Evolutionary conservation across 2,113 vertebrate genomes (phyloP).

Genomic region (Thryonomys swinderianus): DNA sequence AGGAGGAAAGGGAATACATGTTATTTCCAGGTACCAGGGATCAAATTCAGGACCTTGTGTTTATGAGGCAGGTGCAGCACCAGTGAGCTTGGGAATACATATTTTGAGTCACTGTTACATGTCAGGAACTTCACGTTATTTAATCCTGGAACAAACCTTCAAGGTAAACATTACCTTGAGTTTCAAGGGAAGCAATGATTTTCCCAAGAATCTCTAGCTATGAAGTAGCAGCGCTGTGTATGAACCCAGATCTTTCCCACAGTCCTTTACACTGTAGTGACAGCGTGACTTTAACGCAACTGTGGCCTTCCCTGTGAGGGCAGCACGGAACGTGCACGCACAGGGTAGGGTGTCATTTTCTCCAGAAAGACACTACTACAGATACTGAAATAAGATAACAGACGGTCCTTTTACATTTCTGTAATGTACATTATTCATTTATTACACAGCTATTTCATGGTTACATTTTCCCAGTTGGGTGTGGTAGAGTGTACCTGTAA

Average conservation of each 20-base stretch:
- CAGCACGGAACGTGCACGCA: background rate
- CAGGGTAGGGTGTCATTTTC: background rate
- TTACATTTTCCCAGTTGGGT: background rate
- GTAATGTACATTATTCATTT: background rate
- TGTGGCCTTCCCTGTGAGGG: background rate
- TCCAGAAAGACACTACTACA: background rate
- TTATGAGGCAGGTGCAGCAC: too few relatives aligned
- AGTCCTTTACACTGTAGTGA: slow-evolving; percentile 16
- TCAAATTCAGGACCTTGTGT: too few relatives aligned
- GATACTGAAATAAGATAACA: background rate
- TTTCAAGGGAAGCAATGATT: background rate
- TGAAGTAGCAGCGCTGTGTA: background rate
- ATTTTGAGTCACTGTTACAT: background rate
- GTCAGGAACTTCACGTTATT: background rate
- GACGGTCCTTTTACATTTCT: slow-evolving; percentile 1
- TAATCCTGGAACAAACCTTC: background rate
- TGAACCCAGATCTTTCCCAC: background rate
- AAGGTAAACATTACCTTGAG: background rate
- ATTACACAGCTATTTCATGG: slow-evolving; percentile 19
- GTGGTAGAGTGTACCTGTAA: background rate
- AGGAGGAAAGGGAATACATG: background rate
- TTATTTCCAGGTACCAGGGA: too few relatives aligned
- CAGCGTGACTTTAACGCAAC: background rate
- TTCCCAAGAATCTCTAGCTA: background rate
- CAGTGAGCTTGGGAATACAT: too few relatives aligned